Conservation (phyloP, 2,113 vertebrate species). For the Aythya baeri region DNA sequence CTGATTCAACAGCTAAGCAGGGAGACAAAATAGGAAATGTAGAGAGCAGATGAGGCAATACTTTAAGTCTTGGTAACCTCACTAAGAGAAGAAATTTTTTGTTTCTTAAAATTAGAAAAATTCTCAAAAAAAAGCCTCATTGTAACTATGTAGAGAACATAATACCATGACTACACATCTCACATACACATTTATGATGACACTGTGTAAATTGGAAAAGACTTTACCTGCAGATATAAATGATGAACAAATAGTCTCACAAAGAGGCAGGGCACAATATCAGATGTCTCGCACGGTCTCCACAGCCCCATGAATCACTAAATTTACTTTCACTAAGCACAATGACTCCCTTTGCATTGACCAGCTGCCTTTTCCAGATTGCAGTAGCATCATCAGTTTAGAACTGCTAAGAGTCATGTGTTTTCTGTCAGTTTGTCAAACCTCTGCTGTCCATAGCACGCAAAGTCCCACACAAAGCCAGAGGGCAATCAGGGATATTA, state of each 20-base stretch:
- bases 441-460: not conserved
- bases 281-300: not conserved
- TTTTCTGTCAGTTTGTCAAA: constrained; percentile 2
- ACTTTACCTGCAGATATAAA: constrained; percentile 51
- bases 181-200: fast-evolving
- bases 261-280: not conserved
- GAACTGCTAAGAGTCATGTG: constrained; percentile 36
- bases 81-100: not conserved
- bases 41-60: not conserved
- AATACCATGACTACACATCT: fast-evolving
- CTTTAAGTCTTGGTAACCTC: not conserved
- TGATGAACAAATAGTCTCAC: not conserved
- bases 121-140: not conserved
- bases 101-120: not conserved
- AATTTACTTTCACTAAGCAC: not conserved
- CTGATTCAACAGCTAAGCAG: not conserved
- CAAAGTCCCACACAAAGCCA: not conserved
- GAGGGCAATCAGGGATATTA: not conserved
- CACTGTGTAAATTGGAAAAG: not conserved
- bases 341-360: not conserved
- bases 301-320: not conserved
- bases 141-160: fast-evolving
- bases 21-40: not conserved
- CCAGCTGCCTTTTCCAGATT: constrained; percentile 50
- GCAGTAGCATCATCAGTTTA: constrained; percentile 39